phyloP scores from a whole-genome alignment of 2,113 vertebrate species.

The Lagopus muta region DNA sequence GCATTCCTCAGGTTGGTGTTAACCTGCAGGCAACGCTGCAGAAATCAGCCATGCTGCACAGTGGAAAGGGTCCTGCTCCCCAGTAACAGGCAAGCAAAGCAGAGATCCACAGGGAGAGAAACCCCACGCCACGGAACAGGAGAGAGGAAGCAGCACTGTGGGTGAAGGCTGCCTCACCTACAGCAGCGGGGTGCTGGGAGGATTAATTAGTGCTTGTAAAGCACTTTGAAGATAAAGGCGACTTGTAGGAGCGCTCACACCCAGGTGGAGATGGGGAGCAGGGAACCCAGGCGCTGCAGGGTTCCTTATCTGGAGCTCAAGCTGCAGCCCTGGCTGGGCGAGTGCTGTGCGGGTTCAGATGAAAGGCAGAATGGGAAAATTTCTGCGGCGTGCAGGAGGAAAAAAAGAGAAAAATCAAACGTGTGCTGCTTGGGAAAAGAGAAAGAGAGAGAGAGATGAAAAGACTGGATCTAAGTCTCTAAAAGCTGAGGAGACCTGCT shows the following conservation, averaged over 20 bases:
- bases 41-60: background rate
- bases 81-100: background rate
- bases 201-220: background rate
- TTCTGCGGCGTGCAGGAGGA: background rate
- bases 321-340: slow-evolving; percentile 5
- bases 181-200: background rate
- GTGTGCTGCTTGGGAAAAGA: background rate
- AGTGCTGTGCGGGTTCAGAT: background rate
- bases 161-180: background rate
- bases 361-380: background rate
- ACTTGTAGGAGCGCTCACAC: background rate
- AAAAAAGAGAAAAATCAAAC: background rate
- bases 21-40: background rate
- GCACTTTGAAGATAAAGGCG: background rate
- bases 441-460: slow-evolving; percentile 11
- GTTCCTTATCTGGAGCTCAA: slow-evolving; percentile 26
- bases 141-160: background rate
- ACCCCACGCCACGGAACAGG: accelerated
- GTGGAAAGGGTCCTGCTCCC: background rate
- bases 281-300: background rate
- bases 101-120: background rate
- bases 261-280: background rate
- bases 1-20: background rate
- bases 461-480: slow-evolving; percentile 57
- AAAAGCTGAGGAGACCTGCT: slow-evolving; percentile 53